Evolutionary conservation across 2,113 vertebrate genomes (phyloP).

Genomic region (Urocolius indicus): DNA sequence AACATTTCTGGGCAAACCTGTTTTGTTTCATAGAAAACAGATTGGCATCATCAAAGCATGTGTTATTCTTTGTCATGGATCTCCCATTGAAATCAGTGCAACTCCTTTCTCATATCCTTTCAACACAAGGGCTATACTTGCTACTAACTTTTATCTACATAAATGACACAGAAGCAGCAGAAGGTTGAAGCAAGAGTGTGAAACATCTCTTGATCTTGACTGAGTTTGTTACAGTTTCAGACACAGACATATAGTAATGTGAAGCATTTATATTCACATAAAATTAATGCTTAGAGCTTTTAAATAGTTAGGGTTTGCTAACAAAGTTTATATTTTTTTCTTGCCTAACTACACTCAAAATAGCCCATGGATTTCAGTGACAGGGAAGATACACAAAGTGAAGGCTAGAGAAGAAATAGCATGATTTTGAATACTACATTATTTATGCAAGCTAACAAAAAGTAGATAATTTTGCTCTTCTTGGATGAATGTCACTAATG

Average conservation of each 20-base stretch:
- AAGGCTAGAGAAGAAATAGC: background rate
- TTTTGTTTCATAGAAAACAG: background rate
- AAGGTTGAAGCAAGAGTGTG: background rate
- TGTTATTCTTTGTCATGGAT: background rate
- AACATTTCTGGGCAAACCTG: background rate
- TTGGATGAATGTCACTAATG: slow-evolving; percentile 25
- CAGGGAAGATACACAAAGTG: background rate
- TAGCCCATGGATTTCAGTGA: background rate
- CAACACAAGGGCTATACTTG: background rate
- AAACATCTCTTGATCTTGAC: background rate
- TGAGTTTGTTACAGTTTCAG: background rate
- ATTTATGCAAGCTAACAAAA: slow-evolving; percentile 9
- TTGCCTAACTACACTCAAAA: background rate
- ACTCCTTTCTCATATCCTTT: background rate
- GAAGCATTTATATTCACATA: background rate
- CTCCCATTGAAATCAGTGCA: background rate
- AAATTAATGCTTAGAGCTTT: background rate
- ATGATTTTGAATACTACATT: background rate
- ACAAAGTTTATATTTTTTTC: background rate
- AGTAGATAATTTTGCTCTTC: background rate
- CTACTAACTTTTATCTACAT: background rate
- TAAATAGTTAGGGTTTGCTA: background rate
- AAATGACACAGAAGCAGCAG: background rate
- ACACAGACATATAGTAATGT: background rate
- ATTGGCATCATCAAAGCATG: background rate